phyloP scores from a whole-genome alignment of 2,113 vertebrate species.

The Theropithecus gelada region DNA sequence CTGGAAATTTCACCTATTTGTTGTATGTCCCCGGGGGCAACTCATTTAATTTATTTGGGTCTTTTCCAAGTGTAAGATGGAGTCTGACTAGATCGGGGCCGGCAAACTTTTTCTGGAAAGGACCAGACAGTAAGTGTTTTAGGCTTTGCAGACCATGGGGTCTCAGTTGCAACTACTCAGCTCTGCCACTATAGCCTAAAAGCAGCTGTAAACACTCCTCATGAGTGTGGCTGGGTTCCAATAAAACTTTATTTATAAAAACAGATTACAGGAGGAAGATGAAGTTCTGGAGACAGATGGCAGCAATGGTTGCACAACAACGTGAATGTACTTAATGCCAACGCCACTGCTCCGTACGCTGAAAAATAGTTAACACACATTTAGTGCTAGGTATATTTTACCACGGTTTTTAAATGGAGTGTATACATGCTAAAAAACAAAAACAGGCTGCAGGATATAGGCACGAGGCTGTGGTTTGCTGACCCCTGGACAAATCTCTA shows the following conservation, averaged over 20 bases:
- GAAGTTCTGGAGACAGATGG: background rate
- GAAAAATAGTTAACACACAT: background rate
- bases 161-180: background rate
- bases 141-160: background rate
- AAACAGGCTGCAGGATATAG: background rate
- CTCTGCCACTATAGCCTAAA: background rate
- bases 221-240: background rate
- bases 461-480: background rate
- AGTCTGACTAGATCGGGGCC: background rate
- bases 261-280: background rate
- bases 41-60: background rate
- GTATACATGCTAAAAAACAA: background rate
- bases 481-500: background rate
- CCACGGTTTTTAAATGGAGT: background rate
- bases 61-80: background rate
- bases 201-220: background rate
- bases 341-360: accelerated
- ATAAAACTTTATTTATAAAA: background rate
- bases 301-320: accelerated
- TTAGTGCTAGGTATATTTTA: background rate
- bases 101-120: background rate
- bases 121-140: background rate
- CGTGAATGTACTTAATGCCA: background rate
- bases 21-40: background rate
- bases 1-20: background rate